Base-by-base conservation (phyloP, 2,888 invertebrate genomes). In the Thalpophila matura region DNA sequence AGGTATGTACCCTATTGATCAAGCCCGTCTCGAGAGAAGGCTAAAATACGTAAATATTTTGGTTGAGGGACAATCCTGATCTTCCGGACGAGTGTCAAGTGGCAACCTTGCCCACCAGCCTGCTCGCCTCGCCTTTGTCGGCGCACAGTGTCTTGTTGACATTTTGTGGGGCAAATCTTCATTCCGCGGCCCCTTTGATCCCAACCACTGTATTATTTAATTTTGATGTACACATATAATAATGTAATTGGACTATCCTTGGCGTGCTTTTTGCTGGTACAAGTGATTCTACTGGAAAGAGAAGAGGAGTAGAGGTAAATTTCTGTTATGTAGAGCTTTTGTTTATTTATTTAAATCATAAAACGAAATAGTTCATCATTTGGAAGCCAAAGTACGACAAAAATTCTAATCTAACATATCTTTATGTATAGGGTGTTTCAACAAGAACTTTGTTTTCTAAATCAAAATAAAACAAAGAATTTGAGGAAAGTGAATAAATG, bases 81-180 rank as follows among this genome's bases (percentile, higher is more conserved):
- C 53, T 57, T 74, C 45, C 22, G 55, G 14, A 16, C 31, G 40
- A 18, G 53, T 59, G 62, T 45, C 63, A 66, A 64, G 62, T 57
- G 66, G 27, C 67, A 73, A 73, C 67, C 80, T 65, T 78, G 60
- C 18, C 29, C 37, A 16, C 22, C 22, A 26, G 43, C 29, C 35
- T 27, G 67, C 27, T 47, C 57, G 64, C 60, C 42, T 60, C 45
- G 64, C 85, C 92, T 93, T 94, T 93, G 94, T 93, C 93, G 93
- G 92, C 70, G 63, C 62, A 57, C 66, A 56, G 62, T 82, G 83
- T 80, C 88, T 87, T 86, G 91, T 89, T 94, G 94, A 94, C 94
- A 94, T 94, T 93, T 94, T 92, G 92, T 91, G 88, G 91, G 86
- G 93, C 92, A 93, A 94, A 93, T 91, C 92, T 89, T 93, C 94